Evolutionary conservation across 2,797 vertebrate species (phyloP).

Genomic region (Lateolabrax maculatus): DNA sequence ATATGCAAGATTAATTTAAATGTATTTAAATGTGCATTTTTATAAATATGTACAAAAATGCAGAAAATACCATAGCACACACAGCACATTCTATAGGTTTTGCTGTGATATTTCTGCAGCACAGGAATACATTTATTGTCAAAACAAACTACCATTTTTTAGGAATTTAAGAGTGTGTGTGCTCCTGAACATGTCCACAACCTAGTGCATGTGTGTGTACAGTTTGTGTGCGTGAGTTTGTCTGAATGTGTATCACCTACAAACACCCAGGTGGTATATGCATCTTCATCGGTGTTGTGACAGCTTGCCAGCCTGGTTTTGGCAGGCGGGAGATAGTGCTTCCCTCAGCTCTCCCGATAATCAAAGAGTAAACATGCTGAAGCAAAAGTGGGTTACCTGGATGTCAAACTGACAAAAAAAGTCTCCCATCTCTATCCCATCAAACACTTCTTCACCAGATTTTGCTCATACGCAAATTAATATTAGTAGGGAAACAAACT

Average conservation of each 20-base stretch:
- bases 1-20: background rate
- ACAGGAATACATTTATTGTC: slow-evolving; percentile 15
- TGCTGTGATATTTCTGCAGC: slow-evolving; percentile 4
- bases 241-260: slow-evolving; percentile 54
- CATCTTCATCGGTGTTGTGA: slow-evolving; percentile 79
- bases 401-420: slow-evolving; percentile 81
- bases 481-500: slow-evolving; percentile 48
- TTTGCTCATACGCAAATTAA: slow-evolving; percentile 48
- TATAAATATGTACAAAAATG: background rate
- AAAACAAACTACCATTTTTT: slow-evolving; percentile 29
- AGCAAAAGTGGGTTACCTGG: slow-evolving; percentile 85
- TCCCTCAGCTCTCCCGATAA: slow-evolving; percentile 79
- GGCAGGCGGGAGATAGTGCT: slow-evolving; percentile 78
- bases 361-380: slow-evolving; percentile 81
- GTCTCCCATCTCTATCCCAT: slow-evolving; percentile 47
- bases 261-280: slow-evolving; percentile 74
- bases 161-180: background rate
- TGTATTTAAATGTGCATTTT: too few relatives aligned
- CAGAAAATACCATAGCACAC: background rate
- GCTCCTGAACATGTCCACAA: slow-evolving; percentile 14
- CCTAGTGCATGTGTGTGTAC: slow-evolving; percentile 6
- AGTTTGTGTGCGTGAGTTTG: slow-evolving; percentile 15
- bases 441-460: slow-evolving; percentile 38
- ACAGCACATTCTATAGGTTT: background rate
- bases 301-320: slow-evolving; percentile 79